Evolutionary conservation across 2,888 invertebrate genomes (phyloP), one percentile per base, ranked within the genome.

Genomic region (Cyclophora albipunctata): DNA sequence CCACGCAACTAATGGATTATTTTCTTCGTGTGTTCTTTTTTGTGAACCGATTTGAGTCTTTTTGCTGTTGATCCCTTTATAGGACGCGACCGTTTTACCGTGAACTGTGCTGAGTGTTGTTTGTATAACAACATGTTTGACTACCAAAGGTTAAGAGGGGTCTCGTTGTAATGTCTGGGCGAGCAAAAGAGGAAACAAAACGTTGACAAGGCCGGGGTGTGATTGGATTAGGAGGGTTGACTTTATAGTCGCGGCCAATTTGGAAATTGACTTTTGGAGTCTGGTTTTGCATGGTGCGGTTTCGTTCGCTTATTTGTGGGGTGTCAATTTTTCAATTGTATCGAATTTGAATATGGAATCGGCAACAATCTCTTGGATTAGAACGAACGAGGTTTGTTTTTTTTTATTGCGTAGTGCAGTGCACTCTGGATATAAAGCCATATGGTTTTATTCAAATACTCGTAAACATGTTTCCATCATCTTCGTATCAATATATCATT

Each of bases 1-100:
- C 76, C 82, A 78, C 75, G 83, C 80, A 82, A 84, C 84, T 87
- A 86, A 84, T 88, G 87, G 88, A 89, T 88, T 89, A 88, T 88
- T 84, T 85, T 84, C 84, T 83, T 84, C 75, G 73, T 74, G 75
- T 80, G 79, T 81, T 82, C 75, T 75, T 80, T 83, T 83, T 79
- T 67, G 71, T 77, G 70, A 78, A 76, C 71, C 78, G 77, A 78
- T 75, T 77, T 73, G 64, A 58, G 57, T 66, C 66, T 71, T 70
- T 73, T 66, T 71, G 59, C 58, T 60, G 60, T 60, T 63, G 59
- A 62, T 70, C 73, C 71, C 67, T 77, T 80, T 76, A 73, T 75
- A 58, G 54, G 58, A 60, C 54, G 54, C 48, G 57, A 49, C 79
- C 78, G 73, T 56, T 73, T 67, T 67, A 55, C 40, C 34, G 45